Evolutionary conservation across 2,888 invertebrate species (phyloP).

Genomic region (Teleiodes luculella): DNA sequence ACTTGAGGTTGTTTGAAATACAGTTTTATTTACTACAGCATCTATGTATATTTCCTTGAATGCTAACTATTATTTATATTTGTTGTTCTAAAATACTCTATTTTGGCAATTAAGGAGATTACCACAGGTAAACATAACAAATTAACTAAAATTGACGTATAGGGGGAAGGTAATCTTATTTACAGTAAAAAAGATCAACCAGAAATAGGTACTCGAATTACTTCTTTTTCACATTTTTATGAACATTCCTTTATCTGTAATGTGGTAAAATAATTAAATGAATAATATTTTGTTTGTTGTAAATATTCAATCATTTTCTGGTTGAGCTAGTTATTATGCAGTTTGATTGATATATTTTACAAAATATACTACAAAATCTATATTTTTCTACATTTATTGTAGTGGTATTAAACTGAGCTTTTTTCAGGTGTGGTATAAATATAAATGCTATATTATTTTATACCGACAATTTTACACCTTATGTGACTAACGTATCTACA

Average conservation of each 20-base stretch:
- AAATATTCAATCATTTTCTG: not conserved
- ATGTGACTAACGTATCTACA: constrained; percentile 54
- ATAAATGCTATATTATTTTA: constrained; percentile 56
- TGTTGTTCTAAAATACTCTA: constrained; percentile 47
- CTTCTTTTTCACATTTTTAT: too few relatives aligned
- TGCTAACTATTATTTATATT: constrained; percentile 20
- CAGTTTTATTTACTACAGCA: too few relatives aligned
- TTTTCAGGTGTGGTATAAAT: constrained; percentile 71
- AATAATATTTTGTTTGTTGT: too few relatives aligned
- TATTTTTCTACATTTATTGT: constrained; percentile 29
- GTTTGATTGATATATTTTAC: constrained; percentile 26
- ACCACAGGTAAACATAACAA: constrained; percentile 62
- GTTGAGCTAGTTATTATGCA: constrained; percentile 36
- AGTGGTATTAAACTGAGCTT: constrained; percentile 63
- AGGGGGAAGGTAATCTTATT: constrained; percentile 18
- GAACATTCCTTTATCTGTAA: too few relatives aligned
- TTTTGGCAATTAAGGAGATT: constrained; percentile 78
- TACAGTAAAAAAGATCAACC: constrained; percentile 24
- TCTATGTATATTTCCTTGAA: constrained; percentile 1
- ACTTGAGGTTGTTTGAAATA: not conserved
- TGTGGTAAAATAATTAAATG: too few relatives aligned
- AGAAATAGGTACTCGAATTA: not conserved
- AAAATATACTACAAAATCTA: constrained; percentile 23
- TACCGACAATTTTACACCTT: constrained; percentile 39
- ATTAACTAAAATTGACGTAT: constrained; percentile 7